Conservation (phyloP, 2,797 vertebrate species). For the Lycodopsis pacificus region DNA sequence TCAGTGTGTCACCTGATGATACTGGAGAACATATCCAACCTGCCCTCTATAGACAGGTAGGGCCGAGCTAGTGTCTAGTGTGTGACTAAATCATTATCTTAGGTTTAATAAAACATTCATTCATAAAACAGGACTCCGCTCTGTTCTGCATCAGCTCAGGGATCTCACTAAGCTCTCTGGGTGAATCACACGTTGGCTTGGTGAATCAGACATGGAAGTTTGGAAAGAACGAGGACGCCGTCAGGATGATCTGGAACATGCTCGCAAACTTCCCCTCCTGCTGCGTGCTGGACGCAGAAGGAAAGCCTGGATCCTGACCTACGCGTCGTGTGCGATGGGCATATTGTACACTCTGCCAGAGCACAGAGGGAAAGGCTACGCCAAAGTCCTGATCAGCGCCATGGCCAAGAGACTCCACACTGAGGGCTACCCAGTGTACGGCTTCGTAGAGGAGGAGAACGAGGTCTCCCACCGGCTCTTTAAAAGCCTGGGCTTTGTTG, state of each 20-base stretch:
- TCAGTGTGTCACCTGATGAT: slow-evolving; percentile 62
- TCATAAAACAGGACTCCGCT: background rate
- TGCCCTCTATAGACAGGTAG: slow-evolving; percentile 61
- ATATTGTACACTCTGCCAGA: slow-evolving; percentile 76
- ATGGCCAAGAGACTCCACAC: slow-evolving; percentile 67
- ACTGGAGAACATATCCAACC: slow-evolving; percentile 53
- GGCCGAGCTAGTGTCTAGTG: background rate
- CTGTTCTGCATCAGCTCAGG: slow-evolving; percentile 49
- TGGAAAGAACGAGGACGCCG: slow-evolving; percentile 31
- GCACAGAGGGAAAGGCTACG: slow-evolving; percentile 76
- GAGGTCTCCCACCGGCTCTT: slow-evolving; percentile 69
- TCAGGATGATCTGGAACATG: slow-evolving; percentile 56
- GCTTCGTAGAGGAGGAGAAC: slow-evolving; percentile 79
- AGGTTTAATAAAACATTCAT: background rate
- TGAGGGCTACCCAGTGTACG: slow-evolving; percentile 74
- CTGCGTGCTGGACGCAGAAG: slow-evolving; percentile 66
- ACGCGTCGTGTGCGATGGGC: slow-evolving; percentile 59
- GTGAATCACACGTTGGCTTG: slow-evolving; percentile 63
- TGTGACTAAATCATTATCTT: background rate
- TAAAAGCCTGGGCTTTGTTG: slow-evolving; percentile 76
- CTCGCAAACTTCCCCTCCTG: slow-evolving; percentile 67
- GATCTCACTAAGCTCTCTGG: slow-evolving; percentile 57
- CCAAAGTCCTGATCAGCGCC: slow-evolving; percentile 66
- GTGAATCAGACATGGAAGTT: slow-evolving; percentile 75
- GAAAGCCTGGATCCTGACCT: slow-evolving; percentile 75